Percentiles rank a stretch among this genome's conserved stretches.
phyloP scores from a whole-genome alignment of 2,797 vertebrate species.

The Gymnoscopelus braueri region DNA sequence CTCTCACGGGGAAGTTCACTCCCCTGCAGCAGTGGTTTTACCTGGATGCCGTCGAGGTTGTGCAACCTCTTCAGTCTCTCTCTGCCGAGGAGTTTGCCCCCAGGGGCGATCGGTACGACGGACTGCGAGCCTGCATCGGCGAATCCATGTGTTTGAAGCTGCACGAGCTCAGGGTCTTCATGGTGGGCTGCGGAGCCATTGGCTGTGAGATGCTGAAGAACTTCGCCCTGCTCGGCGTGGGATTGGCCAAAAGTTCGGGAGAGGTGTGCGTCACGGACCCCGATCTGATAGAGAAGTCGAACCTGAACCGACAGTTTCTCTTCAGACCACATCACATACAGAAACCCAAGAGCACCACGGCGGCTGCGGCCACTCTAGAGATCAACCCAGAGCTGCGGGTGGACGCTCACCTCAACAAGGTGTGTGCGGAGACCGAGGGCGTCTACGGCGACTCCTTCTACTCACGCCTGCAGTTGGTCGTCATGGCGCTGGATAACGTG shows the following conservation, averaged over 20 bases:
- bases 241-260: constrained; percentile 81
- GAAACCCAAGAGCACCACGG: constrained; percentile 97
- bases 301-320: constrained; percentile 97
- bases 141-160: constrained; percentile 89
- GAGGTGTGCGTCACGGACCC: constrained; percentile 94
- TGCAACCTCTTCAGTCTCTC: constrained; percentile 83
- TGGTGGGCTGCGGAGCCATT: constrained; percentile 98
- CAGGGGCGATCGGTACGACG: constrained; percentile 94
- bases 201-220: constrained; percentile 99
- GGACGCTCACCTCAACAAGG: constrained; percentile 93
- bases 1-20: constrained; percentile 97
- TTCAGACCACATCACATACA: constrained; percentile 97
- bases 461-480: constrained; percentile 86
- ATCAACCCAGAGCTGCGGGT: constrained; percentile 94
- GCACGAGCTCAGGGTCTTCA: constrained; percentile 90
- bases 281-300: constrained; percentile 99
- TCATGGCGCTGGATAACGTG: constrained; percentile 97
- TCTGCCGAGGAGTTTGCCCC: constrained; percentile 89
- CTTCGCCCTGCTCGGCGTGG: constrained; percentile 94
- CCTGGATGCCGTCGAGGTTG: constrained; percentile 89
- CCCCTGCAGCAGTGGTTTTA: constrained; percentile 98
- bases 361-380: constrained; percentile 87
- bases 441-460: constrained; percentile 92
- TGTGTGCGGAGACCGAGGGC: constrained; percentile 93
- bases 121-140: constrained; percentile 92